Evolutionary conservation across 2,113 vertebrate species (phyloP).

Genomic region (Aldabrachelys gigantea): DNA sequence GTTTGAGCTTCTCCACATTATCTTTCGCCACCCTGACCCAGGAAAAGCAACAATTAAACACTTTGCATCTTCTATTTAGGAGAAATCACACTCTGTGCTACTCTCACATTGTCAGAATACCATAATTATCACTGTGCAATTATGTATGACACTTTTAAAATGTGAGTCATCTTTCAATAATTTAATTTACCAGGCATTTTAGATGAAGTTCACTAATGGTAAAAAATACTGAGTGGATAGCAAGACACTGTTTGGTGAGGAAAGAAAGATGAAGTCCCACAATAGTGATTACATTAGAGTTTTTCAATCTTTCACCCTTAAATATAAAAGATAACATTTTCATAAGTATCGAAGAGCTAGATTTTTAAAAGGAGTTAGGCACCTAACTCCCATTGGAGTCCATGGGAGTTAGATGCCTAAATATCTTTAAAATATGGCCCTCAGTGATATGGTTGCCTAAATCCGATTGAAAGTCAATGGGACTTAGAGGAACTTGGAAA

Average conservation of each 20-base stretch:
- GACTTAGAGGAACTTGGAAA: not conserved
- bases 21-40: not conserved
- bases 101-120: conserved; percentile 38
- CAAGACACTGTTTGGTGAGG: not conserved
- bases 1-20: not conserved
- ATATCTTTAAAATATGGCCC: not conserved
- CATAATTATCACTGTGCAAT: conserved; percentile 56
- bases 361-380: not conserved
- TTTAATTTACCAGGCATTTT: conserved; percentile 27
- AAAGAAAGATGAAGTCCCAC: not conserved
- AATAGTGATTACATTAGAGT: not conserved
- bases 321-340: not conserved
- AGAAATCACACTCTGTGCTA: conserved; percentile 24
- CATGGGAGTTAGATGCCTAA: not conserved
- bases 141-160: conserved; percentile 63
- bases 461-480: accelerated
- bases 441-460: not conserved
- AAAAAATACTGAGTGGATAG: not conserved
- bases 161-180: conserved; percentile 12
- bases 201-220: not conserved
- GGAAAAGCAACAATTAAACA: not conserved
- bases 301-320: not conserved
- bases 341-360: not conserved
- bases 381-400: no score
- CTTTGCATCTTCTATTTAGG: conserved; percentile 21